phyloP scores from a whole-genome alignment of 2,797 vertebrate genomes.

The Sebastiscus albofasciatus region DNA sequence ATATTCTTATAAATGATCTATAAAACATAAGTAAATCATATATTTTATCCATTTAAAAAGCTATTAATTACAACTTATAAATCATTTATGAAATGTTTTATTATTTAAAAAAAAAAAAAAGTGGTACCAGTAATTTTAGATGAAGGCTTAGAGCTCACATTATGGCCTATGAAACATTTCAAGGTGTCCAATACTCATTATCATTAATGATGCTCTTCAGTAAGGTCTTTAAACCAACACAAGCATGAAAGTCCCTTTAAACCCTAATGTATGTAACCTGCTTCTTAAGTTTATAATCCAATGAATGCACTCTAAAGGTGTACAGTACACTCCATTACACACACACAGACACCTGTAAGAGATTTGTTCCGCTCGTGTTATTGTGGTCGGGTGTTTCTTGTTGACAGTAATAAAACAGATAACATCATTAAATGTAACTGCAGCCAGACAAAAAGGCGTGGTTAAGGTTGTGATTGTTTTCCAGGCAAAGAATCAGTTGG shows the following conservation, averaged over 20 bases:
- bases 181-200: neutral
- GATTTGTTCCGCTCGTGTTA: neutral
- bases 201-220: constrained; percentile 10
- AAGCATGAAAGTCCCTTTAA: constrained; percentile 20
- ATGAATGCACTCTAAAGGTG: neutral
- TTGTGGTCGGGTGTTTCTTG: neutral
- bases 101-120: neutral
- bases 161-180: neutral
- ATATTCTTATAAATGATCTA: neutral
- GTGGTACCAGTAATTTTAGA: neutral
- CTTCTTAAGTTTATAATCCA: constrained; percentile 19
- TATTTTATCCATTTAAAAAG: neutral
- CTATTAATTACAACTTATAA: neutral
- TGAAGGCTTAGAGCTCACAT: neutral
- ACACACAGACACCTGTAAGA: neutral
- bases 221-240: neutral
- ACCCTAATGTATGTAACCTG: constrained; percentile 15
- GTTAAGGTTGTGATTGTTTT: neutral
- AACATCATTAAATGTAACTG: neutral
- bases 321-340: constrained; percentile 13
- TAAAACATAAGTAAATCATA: neutral
- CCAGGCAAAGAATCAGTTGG: neutral
- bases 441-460: neutral
- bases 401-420: neutral
- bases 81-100: neutral